Conservation (phyloP, 2,797 vertebrate genomes). For the Lophius americanus region DNA sequence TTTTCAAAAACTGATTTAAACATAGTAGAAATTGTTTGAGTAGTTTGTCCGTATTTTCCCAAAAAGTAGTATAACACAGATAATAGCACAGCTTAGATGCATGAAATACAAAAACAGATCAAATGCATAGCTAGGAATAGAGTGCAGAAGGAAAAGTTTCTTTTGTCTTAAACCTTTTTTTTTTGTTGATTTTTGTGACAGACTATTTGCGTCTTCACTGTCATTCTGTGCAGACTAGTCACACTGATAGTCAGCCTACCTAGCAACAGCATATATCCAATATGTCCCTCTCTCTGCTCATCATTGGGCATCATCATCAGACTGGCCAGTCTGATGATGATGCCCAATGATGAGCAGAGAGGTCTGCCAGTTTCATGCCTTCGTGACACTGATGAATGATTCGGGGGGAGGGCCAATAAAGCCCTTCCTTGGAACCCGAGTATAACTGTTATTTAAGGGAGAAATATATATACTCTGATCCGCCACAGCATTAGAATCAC, state of each 20-base stretch:
- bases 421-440: too few relatives aligned
- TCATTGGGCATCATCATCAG: constrained; percentile 51
- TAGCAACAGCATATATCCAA: constrained; percentile 44
- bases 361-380: too few relatives aligned
- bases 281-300: constrained; percentile 50
- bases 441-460: too few relatives aligned
- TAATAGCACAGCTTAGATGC: too few relatives aligned
- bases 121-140: background rate
- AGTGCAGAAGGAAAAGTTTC: too few relatives aligned
- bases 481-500: too few relatives aligned
- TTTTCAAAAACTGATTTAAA: constrained; percentile 23
- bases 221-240: background rate
- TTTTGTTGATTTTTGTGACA: background rate
- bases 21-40: background rate
- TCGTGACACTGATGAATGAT: too few relatives aligned
- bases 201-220: background rate
- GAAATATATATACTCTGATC: too few relatives aligned
- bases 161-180: background rate
- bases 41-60: too few relatives aligned
- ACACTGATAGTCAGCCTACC: constrained; percentile 17
- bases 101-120: background rate
- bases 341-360: constrained; percentile 53
- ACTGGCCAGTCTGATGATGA: too few relatives aligned
- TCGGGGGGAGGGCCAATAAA: too few relatives aligned
- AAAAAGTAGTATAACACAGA: too few relatives aligned